Conservation (phyloP, 1,140 invertebrate species). For the Anagrus nilaparvatae region DNA sequence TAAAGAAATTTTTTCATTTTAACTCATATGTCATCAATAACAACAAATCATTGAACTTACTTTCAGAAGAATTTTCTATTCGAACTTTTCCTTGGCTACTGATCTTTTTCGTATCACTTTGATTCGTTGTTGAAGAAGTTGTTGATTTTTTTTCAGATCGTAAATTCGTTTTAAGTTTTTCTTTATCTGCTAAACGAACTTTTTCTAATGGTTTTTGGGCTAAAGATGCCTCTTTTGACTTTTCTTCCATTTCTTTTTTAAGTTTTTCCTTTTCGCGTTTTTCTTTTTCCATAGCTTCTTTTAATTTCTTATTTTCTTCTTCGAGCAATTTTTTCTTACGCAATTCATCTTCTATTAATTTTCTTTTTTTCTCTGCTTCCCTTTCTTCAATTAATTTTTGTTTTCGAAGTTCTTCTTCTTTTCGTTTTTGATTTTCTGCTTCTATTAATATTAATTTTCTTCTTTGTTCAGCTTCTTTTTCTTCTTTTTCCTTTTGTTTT, state of each 20-base stretch:
- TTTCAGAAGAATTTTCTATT: slow-evolving; percentile 16
- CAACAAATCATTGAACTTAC: slow-evolving; percentile 18
- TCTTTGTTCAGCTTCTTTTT: slow-evolving; percentile 11
- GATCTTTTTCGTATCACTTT: slow-evolving; percentile 16
- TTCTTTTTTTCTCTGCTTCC: slow-evolving; percentile 4
- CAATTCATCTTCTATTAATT: slow-evolving; percentile 7
- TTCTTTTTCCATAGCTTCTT: slow-evolving; percentile 5
- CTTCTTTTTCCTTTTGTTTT: slow-evolving; percentile 14
- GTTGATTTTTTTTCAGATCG: slow-evolving; percentile 14
- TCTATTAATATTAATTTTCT: slow-evolving; percentile 17
- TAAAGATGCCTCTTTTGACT: slow-evolving; percentile 5
- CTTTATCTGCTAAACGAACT: slow-evolving; percentile 35
- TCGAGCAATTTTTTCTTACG: slow-evolving; percentile 7
- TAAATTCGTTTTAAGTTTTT: slow-evolving; percentile 23
- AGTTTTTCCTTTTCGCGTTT: slow-evolving; percentile 1
- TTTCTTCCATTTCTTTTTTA: slow-evolving; percentile 4
- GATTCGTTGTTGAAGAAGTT: slow-evolving; percentile 19
- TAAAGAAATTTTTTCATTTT: too few species aligned
- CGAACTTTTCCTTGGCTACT: slow-evolving; percentile 9
- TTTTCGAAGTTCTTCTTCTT: slow-evolving; percentile 6
- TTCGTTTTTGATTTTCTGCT: slow-evolving; percentile 16
- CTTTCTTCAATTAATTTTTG: neutral
- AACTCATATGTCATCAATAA: too few species aligned
- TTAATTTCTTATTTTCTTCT: slow-evolving; percentile 6
- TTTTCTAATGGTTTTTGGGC: slow-evolving; percentile 27